Percentiles rank a stretch among this genome's conserved stretches.
phyloP scores from a whole-genome alignment of 37 sponge, comb jelly and placozoan species.

The Ephydatia muelleri region DNA sequence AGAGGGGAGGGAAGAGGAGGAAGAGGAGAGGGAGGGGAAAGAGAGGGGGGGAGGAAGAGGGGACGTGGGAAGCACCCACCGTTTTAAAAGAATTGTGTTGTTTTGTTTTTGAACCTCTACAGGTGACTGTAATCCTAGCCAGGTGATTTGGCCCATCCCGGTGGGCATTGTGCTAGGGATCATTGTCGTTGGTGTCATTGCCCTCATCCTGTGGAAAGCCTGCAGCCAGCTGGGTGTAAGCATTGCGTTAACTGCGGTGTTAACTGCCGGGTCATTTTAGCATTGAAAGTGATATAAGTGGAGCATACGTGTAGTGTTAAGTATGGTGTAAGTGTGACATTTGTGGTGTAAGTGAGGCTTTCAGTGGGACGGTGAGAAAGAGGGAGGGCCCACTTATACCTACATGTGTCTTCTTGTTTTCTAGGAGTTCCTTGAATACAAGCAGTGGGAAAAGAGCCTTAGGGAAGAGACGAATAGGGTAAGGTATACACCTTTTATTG shows the following conservation, averaged over 20 bases:
- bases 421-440: constrained; percentile 61
- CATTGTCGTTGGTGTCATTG: constrained; percentile 42
- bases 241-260: neutral
- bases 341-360: neutral
- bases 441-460: constrained; percentile 50
- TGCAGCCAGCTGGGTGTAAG: constrained; percentile 48
- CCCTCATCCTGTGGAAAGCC: constrained; percentile 35
- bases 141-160: constrained; percentile 44
- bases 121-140: constrained; percentile 12
- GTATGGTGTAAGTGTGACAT: neutral
- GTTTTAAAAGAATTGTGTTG: no score
- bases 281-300: neutral
- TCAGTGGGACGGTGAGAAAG: neutral
- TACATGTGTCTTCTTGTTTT: neutral
- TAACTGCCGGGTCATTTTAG: neutral
- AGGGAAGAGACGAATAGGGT: constrained; percentile 31
- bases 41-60: no score
- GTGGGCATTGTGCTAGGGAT: constrained; percentile 56
- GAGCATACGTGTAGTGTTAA: neutral
- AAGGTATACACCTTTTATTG: neutral
- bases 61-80: no score
- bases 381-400: neutral
- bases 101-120: neutral
- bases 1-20: no score
- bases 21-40: no score